Evolutionary conservation across 2,113 vertebrate species (phyloP), one percentile per base, ranked within the genome.

Genomic region (Cricetomys ansorgei): DNA sequence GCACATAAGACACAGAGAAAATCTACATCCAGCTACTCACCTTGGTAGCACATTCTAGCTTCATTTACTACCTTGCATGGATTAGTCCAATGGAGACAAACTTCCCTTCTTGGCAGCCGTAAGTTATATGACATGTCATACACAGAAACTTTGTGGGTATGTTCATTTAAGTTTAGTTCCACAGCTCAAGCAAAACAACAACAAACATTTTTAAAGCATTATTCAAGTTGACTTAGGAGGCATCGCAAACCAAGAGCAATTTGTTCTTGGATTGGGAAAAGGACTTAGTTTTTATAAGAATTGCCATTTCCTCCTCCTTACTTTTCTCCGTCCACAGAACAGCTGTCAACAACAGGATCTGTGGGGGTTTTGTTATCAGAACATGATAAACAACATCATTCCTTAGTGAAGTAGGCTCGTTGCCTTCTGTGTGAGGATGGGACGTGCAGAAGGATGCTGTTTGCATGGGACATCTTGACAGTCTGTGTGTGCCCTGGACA

Each of bases 281-380:
- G 65, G 27, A 81, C 50, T 98, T 89, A 80, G 94, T 96, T 96
- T 96, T 96, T 50, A 43, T 40, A 97, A 96, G 92, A 97, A 94
- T 59, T 98, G 75, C 73, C 31, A 57, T 98, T 94, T 98, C 95
- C 84, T 98, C 94, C 97, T 95, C 88, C 90, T 97, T 43, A 17
- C 23, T 67, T 92, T 75, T 57, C 76, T 96, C 90, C 80, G 79
- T 85, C 92, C 85, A 89, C 43, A 91, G 80, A 96, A 92, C 75
- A 98, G 92, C 73, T 96, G 87, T 67, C 96, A 96, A 64, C 81
- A 96, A 75, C 43, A 94, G 79, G 84, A 84, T 79, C 92, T 4
- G 17, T 92, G 72, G 80, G 57, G 69, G 69, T 2, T 83, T 80
- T 96, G 83, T 83, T 92, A 94, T 97, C 87, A 43, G 91, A 94